These are phyloP conservation scores for Lasioglossum baleicum DNA, from an alignment of 1,140 invertebrate genomes.

Conservation along the genomic window DNA sequence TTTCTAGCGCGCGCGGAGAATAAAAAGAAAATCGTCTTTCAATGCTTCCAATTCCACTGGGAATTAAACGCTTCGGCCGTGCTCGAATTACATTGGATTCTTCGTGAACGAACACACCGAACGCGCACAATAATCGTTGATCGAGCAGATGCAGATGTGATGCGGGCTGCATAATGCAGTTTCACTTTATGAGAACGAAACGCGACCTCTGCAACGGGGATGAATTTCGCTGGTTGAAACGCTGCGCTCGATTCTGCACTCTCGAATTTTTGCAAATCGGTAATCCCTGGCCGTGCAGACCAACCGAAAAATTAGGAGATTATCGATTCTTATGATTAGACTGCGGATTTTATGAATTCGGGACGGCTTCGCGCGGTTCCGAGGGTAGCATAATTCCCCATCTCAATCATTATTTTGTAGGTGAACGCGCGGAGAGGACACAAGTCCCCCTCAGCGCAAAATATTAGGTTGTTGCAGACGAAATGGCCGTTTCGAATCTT, in stretches of 20 bases:
- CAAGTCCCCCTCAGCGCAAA: no score
- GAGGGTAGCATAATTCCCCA: no score
- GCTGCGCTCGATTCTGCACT: neutral
- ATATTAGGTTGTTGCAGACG: no score
- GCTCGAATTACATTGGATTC: slow-evolving; percentile 20
- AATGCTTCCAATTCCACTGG: neutral
- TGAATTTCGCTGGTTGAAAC: slow-evolving; percentile 33
- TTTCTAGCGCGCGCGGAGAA: no score
- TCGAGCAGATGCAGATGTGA: slow-evolving; percentile 54
- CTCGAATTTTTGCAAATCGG: slow-evolving; percentile 16
- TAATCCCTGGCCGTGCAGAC: neutral
- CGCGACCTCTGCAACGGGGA: slow-evolving; percentile 21
- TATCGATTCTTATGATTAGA: no score
- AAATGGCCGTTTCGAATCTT: no score
- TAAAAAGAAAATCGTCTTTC: neutral
- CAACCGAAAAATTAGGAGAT: neutral
- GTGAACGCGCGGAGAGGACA: no score
- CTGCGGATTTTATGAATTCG: no score
- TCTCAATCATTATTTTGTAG: no score
- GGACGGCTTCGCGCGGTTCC: no score
- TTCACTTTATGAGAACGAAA: slow-evolving; percentile 39
- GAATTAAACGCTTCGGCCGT: slow-evolving; percentile 17
- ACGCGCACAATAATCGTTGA: slow-evolving; percentile 41
- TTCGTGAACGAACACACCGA: slow-evolving; percentile 26
- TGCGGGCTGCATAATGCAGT: slow-evolving; percentile 54